Evolutionary conservation across 2,797 vertebrate species (phyloP).

Genomic region (Xiphophorus birchmanni): DNA sequence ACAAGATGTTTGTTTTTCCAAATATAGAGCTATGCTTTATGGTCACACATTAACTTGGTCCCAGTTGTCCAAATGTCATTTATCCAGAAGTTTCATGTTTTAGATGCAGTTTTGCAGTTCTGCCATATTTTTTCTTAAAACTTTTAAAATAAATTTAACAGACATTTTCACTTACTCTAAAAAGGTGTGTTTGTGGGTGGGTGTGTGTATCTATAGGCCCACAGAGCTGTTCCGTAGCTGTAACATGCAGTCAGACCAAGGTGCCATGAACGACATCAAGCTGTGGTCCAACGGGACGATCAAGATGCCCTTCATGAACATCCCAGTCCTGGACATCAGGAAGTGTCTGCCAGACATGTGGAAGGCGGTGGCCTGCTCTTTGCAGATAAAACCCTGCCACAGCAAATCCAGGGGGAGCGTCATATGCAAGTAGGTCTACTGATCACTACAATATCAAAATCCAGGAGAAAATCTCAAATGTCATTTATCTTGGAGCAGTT

Average conservation of each 20-base stretch:
- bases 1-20: neutral
- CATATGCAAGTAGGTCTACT: slow-evolving; percentile 93
- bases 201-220: slow-evolving; percentile 79
- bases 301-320: slow-evolving; percentile 98
- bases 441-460: neutral
- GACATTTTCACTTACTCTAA: neutral
- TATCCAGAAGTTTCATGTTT: neutral
- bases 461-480: neutral
- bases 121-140: neutral
- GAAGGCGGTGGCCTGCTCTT: slow-evolving; percentile 95
- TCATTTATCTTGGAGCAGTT: neutral
- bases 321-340: slow-evolving; percentile 95
- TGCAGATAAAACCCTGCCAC: slow-evolving; percentile 98
- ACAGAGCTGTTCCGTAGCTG: slow-evolving; percentile 98
- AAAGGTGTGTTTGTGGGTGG: neutral
- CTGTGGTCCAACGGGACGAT: slow-evolving; percentile 98
- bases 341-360: slow-evolving; percentile 96
- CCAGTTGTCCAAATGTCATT: neutral
- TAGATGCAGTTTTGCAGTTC: neutral
- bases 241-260: slow-evolving; percentile 96
- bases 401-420: slow-evolving; percentile 94
- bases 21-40: neutral
- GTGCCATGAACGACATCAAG: slow-evolving; percentile 97
- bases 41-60: neutral
- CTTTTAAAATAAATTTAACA: neutral